Percentiles rank a stretch among this genome's conserved stretches.
phyloP scores from a whole-genome alignment of 2,797 vertebrate species.

The Champsocephalus esox region DNA sequence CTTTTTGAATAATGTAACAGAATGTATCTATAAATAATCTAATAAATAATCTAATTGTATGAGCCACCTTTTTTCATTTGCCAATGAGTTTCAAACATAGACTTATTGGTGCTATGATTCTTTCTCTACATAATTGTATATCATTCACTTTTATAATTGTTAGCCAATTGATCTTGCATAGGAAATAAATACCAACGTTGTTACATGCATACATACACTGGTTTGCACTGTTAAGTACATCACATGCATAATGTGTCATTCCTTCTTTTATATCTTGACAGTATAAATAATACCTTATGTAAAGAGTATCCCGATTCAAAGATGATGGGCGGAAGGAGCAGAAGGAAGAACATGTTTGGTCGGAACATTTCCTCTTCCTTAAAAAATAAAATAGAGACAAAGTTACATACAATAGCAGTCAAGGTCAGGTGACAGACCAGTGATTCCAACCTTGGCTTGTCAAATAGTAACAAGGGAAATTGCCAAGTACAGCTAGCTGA shows the following conservation, averaged over 20 bases:
- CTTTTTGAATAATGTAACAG: not conserved
- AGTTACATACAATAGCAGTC: not conserved
- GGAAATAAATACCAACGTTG: not conserved
- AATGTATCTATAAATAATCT: constrained; percentile 12
- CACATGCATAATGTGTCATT: not conserved
- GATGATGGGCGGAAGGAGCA: constrained; percentile 97
- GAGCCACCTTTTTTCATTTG: not conserved
- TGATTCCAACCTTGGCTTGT: not conserved
- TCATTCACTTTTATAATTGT: too few relatives aligned
- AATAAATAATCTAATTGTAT: not conserved
- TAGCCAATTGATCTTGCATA: not conserved
- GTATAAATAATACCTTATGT: constrained; percentile 89
- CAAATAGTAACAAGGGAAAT: constrained; percentile 1
- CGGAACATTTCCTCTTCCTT: constrained; percentile 99
- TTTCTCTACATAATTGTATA: not conserved
- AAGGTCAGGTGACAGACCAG: not conserved
- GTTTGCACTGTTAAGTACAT: not conserved
- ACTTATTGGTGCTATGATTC: not conserved
- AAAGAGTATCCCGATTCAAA: constrained; percentile 99
- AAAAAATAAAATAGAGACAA: constrained; percentile 32
- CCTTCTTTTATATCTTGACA: not conserved
- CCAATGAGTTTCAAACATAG: not conserved
- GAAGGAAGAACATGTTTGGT: constrained; percentile 99
- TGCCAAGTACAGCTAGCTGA: not conserved
- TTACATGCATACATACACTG: too few relatives aligned